Conservation (phyloP, 2,888 invertebrate genomes). For the Holacanthella duospinosa region DNA sequence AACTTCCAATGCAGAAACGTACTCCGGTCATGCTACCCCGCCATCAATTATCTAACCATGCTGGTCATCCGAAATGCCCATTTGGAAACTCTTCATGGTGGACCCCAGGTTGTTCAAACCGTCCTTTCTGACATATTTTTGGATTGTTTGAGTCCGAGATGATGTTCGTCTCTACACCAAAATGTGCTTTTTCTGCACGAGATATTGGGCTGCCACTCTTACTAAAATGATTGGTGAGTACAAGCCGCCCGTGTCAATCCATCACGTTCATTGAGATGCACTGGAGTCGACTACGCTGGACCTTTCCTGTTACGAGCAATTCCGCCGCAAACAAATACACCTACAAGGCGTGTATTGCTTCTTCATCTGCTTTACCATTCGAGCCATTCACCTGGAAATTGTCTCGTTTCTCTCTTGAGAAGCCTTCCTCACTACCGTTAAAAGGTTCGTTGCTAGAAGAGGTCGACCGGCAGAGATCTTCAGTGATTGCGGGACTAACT, state of each 20-base stretch:
- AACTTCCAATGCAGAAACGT: no score
- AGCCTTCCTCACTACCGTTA: slow-evolving; percentile 6
- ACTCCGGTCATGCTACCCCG: not conserved
- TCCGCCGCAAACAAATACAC: slow-evolving; percentile 18
- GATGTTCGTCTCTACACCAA: not conserved
- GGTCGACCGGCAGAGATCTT: slow-evolving; percentile 12
- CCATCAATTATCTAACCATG: not conserved
- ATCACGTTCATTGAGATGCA: slow-evolving; percentile 32
- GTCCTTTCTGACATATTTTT: not conserved
- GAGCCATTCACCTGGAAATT: slow-evolving; percentile 37
- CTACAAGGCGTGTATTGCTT: slow-evolving; percentile 35
- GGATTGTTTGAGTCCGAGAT: not conserved
- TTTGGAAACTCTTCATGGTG: not conserved
- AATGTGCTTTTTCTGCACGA: not conserved
- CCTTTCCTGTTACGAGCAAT: slow-evolving; percentile 21
- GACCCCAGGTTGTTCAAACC: not conserved
- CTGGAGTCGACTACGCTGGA: slow-evolving; percentile 28
- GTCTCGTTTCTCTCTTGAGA: slow-evolving; percentile 10
- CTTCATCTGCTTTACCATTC: slow-evolving; percentile 38
- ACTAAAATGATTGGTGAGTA: slow-evolving; percentile 11
- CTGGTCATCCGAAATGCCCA: not conserved
- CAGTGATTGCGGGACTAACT: slow-evolving; percentile 23
- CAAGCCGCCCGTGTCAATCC: slow-evolving; percentile 32
- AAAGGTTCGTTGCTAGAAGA: slow-evolving; percentile 11
- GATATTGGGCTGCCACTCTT: not conserved